Evolutionary conservation across 2,888 invertebrate species (phyloP).

Genomic region (Epinotia brunnichana): DNA sequence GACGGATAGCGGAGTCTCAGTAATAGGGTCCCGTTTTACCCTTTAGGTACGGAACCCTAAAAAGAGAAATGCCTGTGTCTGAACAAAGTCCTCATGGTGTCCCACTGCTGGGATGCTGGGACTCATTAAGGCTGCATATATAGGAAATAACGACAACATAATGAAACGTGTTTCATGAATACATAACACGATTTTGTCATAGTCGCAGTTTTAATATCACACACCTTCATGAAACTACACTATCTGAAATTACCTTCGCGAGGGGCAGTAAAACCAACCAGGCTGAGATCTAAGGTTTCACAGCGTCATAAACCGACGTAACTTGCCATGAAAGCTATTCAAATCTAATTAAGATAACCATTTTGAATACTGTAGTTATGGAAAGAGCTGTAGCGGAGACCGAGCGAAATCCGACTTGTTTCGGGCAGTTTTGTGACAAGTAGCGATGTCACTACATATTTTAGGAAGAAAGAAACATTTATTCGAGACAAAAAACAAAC

Average conservation of each 20-base stretch:
- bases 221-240: not conserved
- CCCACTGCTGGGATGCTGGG: too few species aligned
- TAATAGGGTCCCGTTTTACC: too few species aligned
- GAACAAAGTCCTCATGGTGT: too few species aligned
- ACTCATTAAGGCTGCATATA: too few species aligned
- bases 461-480: too few species aligned
- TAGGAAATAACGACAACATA: too few species aligned
- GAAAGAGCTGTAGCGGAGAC: not conserved
- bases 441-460: too few species aligned
- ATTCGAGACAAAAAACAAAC: too few species aligned
- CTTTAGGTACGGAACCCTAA: too few species aligned
- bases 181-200: not conserved
- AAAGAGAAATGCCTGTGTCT: too few species aligned
- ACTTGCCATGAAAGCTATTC: constrained; percentile 7
- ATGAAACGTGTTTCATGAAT: too few species aligned
- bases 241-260: constrained; percentile 7
- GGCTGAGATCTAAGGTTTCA: constrained; percentile 14
- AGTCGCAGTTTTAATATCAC: not conserved
- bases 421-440: not conserved
- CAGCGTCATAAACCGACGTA: constrained; percentile 21
- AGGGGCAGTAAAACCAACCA: not conserved
- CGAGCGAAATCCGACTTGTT: not conserved
- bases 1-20: too few species aligned
- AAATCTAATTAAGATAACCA: constrained; percentile 29
- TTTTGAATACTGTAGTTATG: not conserved